phyloP scores from a whole-genome alignment of 2,113 vertebrate genomes.

The Tonatia bakeri region DNA sequence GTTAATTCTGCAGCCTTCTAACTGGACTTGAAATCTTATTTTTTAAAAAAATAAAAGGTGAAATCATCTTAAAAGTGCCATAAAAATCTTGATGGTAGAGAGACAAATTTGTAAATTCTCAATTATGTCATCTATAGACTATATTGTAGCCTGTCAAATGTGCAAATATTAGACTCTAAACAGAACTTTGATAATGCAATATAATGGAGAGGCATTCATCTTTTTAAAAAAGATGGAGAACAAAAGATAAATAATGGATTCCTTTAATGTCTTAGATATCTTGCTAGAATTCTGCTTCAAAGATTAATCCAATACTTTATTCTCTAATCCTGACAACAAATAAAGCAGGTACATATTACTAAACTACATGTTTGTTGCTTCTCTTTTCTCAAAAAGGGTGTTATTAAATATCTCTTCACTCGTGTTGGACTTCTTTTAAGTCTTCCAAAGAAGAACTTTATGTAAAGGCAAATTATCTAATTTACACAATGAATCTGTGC shows the following conservation, averaged over 20 bases:
- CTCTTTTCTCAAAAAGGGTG: background rate
- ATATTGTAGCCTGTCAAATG: slow-evolving; percentile 61
- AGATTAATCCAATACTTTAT: slow-evolving; percentile 45
- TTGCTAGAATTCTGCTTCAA: slow-evolving; percentile 50
- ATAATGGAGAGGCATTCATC: slow-evolving; percentile 47
- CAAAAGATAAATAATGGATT: slow-evolving; percentile 51
- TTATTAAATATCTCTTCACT: background rate
- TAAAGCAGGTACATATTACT: slow-evolving; percentile 45
- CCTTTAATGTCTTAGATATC: slow-evolving; percentile 38
- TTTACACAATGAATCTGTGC: background rate
- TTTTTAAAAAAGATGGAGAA: slow-evolving; percentile 57
- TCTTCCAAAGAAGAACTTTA: slow-evolving; percentile 31
- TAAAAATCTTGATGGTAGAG: slow-evolving; percentile 44
- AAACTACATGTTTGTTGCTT: slow-evolving; percentile 39
- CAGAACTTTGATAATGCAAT: slow-evolving; percentile 38
- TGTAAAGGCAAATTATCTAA: slow-evolving; percentile 42
- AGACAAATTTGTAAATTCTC: slow-evolving; percentile 33
- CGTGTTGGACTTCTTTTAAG: background rate
- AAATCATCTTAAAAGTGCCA: slow-evolving; percentile 4
- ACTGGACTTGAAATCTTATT: background rate
- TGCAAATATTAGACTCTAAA: slow-evolving; percentile 40
- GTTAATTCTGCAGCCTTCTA: slow-evolving; percentile 13
- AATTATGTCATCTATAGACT: slow-evolving; percentile 45
- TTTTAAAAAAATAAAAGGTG: background rate
- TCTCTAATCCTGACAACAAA: slow-evolving; percentile 56